phyloP scores from a whole-genome alignment of 2,888 invertebrate genomes.

The Embidobia sp. region DNA sequence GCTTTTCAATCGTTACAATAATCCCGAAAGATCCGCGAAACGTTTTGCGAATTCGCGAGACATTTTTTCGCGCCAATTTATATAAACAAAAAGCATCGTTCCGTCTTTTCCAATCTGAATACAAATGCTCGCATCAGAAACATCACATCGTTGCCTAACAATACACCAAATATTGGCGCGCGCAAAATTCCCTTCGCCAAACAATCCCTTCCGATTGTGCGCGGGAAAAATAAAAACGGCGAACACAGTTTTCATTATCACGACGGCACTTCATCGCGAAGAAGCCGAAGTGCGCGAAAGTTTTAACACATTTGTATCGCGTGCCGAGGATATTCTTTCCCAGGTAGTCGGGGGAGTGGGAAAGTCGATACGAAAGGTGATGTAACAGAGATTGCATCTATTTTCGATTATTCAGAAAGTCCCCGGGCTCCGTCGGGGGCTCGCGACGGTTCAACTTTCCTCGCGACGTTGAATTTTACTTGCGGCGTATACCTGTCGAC shows the following conservation, averaged over 20 bases:
- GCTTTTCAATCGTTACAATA: not conserved
- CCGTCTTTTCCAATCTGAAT: constrained; percentile 14
- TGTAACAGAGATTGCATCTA: constrained; percentile 69
- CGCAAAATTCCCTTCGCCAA: not conserved
- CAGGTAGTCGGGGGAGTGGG: constrained; percentile 17
- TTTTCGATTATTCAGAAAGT: constrained; percentile 70
- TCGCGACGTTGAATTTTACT: constrained; percentile 54
- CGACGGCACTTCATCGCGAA: constrained; percentile 64
- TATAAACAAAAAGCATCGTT: constrained; percentile 11
- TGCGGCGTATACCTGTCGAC: constrained; percentile 55
- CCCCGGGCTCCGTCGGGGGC: constrained; percentile 52
- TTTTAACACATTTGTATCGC: constrained; percentile 64
- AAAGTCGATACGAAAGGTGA: constrained; percentile 65
- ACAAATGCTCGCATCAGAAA: constrained; percentile 28
- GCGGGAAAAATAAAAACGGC: constrained; percentile 16
- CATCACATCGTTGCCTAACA: constrained; percentile 8
- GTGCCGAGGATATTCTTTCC: constrained; percentile 56
- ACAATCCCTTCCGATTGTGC: too few species aligned
- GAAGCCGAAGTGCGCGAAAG: constrained; percentile 66
- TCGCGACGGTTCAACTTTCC: constrained; percentile 63
- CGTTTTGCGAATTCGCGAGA: not conserved
- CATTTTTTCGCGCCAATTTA: constrained; percentile 7
- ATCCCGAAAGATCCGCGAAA: not conserved
- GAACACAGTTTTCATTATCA: constrained; percentile 50
- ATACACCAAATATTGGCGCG: constrained; percentile 16